phyloP scores from a whole-genome alignment of 2,797 vertebrate species.

The Mus spretus region DNA sequence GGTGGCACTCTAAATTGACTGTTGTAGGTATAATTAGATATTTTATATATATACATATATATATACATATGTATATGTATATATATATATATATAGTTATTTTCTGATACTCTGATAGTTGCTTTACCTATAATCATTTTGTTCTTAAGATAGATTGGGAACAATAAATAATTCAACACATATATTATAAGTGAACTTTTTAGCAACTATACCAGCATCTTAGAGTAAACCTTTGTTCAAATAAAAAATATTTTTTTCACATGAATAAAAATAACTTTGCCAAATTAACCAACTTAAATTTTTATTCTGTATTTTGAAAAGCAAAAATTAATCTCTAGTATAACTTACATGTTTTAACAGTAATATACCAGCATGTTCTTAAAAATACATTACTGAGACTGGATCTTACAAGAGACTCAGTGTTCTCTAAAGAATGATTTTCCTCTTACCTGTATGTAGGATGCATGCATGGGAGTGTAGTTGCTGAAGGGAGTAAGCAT shows the following conservation, averaged over 20 bases:
- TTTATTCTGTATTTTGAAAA: not conserved
- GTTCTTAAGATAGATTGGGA: slow-evolving; percentile 47
- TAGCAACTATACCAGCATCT: slow-evolving; percentile 55
- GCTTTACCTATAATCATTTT: slow-evolving; percentile 39
- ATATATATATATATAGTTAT: not conserved
- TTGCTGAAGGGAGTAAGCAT: not conserved
- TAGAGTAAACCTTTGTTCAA: slow-evolving; percentile 52
- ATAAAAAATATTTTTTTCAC: slow-evolving; percentile 54
- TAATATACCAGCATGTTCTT: not conserved
- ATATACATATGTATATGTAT: no score
- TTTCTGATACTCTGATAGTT: slow-evolving; percentile 62
- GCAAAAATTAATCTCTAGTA: not conserved
- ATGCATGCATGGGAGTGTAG: not conserved
- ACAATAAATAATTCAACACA: slow-evolving; percentile 47
- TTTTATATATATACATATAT: no score
- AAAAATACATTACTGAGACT: slow-evolving; percentile 36
- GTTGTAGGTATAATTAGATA: slow-evolving; percentile 31
- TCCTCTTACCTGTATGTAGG: slow-evolving; percentile 2
- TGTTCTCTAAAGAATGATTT: not conserved
- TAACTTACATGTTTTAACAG: slow-evolving; percentile 43
- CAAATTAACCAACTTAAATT: not conserved
- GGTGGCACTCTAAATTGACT: slow-evolving; percentile 19
- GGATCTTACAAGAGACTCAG: not conserved
- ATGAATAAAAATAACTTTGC: not conserved
- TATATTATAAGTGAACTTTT: slow-evolving; percentile 62